Percentiles rank a stretch among this genome's conserved stretches.
Conservation (phyloP, 2,888 invertebrate species). For the Antheraea yamamai region DNA sequence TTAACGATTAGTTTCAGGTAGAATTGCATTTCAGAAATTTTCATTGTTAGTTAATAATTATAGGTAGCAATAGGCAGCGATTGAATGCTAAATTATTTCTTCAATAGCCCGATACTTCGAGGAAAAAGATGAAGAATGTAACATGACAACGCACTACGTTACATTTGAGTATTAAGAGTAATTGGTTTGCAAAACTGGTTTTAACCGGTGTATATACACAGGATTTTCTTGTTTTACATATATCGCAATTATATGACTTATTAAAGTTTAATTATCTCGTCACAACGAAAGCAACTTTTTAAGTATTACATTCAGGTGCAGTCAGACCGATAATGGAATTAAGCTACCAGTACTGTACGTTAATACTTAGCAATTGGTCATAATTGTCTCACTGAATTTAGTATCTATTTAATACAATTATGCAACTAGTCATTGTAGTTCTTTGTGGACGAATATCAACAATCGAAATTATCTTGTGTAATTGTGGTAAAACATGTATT, state of each 20-base stretch:
- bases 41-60: no score
- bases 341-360: not conserved
- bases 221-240: slow-evolving; percentile 7
- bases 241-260: not conserved
- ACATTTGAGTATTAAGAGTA: slow-evolving; percentile 26
- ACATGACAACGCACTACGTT: slow-evolving; percentile 24
- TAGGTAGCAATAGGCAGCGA: no score
- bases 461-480: not conserved
- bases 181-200: slow-evolving; percentile 21
- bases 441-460: not conserved
- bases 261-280: not conserved
- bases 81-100: no score
- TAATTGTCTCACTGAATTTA: not conserved
- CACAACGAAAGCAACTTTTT: not conserved
- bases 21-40: no score
- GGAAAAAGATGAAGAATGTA: slow-evolving; percentile 14
- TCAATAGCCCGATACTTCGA: no score
- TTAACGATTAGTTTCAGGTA: no score
- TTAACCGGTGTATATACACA: slow-evolving; percentile 21
- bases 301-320: not conserved
- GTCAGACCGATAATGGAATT: not conserved
- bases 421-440: not conserved
- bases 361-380: not conserved
- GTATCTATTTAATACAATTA: not conserved
- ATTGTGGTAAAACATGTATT: not conserved